Evolutionary conservation across 2,797 vertebrate species (phyloP).

Genomic region (Protosalanx chinensis): DNA sequence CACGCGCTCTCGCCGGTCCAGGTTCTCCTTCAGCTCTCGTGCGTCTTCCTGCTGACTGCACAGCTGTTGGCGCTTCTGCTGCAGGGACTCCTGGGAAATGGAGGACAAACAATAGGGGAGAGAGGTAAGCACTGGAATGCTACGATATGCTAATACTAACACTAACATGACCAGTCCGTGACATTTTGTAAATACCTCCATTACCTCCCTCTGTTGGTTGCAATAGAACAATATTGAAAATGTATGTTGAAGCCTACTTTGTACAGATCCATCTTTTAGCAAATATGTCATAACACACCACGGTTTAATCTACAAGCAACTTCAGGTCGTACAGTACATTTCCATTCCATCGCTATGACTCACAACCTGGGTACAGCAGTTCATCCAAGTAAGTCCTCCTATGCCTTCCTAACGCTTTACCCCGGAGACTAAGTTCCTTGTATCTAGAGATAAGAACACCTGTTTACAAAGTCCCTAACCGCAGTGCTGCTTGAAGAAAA

Average conservation of each 20-base stretch:
- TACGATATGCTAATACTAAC: too few relatives aligned
- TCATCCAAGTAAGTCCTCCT: not conserved
- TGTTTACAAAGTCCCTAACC: not conserved
- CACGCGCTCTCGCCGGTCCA: conserved; percentile 87
- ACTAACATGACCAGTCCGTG: too few relatives aligned
- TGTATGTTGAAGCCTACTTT: too few relatives aligned
- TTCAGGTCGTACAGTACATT: not conserved
- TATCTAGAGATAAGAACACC: not conserved
- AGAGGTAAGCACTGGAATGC: too few relatives aligned
- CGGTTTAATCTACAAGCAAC: not conserved
- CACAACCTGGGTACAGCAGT: not conserved
- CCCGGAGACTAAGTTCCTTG: not conserved
- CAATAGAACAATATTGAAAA: not conserved
- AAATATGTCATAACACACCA: not conserved
- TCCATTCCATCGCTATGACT: not conserved
- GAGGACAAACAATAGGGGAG: not conserved
- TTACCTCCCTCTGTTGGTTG: not conserved
- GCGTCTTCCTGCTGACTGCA: conserved; percentile 90
- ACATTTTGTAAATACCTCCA: too few relatives aligned
- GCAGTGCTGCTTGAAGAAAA: not conserved
- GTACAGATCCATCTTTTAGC: not conserved
- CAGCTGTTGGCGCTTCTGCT: conserved; percentile 83
- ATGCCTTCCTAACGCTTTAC: not conserved
- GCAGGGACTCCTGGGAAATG: conserved; percentile 56
- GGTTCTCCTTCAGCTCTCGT: conserved; percentile 92